Conservation (phyloP, 2,113 vertebrate genomes). For the Microcebus lehilahytsara region DNA sequence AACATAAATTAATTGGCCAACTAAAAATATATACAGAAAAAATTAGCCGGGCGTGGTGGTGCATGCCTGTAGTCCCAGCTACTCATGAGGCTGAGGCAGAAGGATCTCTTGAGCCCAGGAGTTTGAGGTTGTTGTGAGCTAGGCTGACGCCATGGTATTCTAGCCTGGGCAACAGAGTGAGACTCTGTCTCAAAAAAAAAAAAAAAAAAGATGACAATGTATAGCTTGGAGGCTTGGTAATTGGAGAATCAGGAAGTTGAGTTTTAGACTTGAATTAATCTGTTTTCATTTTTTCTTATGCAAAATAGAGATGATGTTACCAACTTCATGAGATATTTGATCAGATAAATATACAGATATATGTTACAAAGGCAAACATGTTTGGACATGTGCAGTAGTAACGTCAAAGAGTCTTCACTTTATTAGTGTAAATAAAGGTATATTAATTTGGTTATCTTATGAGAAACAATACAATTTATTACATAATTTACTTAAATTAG, state of each 20-base stretch:
- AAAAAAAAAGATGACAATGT: background rate
- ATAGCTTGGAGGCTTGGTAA: background rate
- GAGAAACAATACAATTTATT: background rate
- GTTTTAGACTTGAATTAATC: slow-evolving; percentile 5
- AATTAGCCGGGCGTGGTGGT: too few species aligned
- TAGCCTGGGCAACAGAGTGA: too few species aligned
- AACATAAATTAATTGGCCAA: too few species aligned
- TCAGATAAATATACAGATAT: background rate
- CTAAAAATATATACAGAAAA: too few species aligned
- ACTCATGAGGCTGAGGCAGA: too few species aligned
- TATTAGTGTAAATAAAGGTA: background rate
- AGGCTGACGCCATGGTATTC: too few species aligned
- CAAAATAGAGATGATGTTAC: background rate
- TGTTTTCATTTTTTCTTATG: background rate
- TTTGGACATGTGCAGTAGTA: background rate
- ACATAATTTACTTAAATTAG: background rate
- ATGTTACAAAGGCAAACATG: background rate
- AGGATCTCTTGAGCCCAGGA: too few species aligned
- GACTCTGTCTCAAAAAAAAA: too few species aligned
- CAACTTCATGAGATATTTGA: background rate
- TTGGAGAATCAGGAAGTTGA: background rate
- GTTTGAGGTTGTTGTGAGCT: too few species aligned
- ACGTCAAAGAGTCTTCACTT: background rate
- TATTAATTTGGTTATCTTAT: background rate
- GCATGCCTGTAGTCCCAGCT: too few species aligned